A percentile compares a stretch with the other conserved stretches of the same genome.
phyloP scores from a whole-genome alignment of 1,140 invertebrate genomes.

The Drosophila biarmipes region DNA sequence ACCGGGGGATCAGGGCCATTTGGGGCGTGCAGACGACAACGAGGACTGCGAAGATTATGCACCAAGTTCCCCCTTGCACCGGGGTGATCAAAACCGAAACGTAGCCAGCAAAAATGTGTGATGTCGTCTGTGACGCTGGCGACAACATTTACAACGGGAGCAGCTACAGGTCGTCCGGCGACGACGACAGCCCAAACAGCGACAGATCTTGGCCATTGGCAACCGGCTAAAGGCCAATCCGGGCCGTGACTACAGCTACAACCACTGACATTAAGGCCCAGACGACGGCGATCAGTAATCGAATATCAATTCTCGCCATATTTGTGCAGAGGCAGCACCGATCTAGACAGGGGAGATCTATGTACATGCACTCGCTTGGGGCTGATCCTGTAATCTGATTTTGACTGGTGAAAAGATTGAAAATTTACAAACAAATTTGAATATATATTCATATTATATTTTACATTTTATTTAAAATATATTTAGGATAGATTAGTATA shows the following conservation, averaged over 20 bases:
- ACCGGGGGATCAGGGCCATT: constrained; percentile 4
- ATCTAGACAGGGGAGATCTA: constrained; percentile 7
- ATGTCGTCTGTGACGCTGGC: constrained; percentile 68
- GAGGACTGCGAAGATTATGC: constrained; percentile 27
- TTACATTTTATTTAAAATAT: too few relatives aligned
- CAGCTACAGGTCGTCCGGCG: constrained; percentile 65
- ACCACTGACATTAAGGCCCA: constrained; percentile 41
- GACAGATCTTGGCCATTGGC: constrained; percentile 51
- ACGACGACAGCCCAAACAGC: constrained; percentile 9
- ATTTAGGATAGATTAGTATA: too few relatives aligned
- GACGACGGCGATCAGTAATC: constrained; percentile 33
- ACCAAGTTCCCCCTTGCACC: constrained; percentile 34
- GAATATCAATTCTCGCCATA: constrained; percentile 50
- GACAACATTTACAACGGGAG: constrained; percentile 78
- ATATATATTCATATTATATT: too few relatives aligned
- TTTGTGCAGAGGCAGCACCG: constrained; percentile 27
- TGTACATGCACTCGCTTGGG: neutral
- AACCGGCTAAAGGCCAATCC: constrained; percentile 62
- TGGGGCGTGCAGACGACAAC: constrained; percentile 39
- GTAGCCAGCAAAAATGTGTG: constrained; percentile 58
- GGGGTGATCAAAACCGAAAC: constrained; percentile 36
- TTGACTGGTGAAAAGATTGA: neutral
- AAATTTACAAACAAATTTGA: too few relatives aligned
- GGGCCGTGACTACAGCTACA: constrained; percentile 75
- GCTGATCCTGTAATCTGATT: neutral